Conservation (phyloP, 2,888 invertebrate genomes). For the Drosophila meridionalis region DNA sequence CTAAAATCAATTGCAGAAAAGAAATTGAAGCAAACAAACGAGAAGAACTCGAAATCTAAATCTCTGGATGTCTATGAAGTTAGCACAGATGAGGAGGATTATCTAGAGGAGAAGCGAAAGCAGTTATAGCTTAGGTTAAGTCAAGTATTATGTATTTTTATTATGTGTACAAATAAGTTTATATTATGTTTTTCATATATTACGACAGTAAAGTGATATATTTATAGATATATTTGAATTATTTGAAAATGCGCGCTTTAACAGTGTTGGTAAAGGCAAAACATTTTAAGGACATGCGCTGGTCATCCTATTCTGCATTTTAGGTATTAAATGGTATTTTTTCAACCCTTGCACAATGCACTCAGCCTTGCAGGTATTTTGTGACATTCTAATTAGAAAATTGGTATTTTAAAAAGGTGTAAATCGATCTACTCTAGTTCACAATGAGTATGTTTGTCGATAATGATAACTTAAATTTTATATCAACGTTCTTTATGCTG, state of each 20-base stretch:
- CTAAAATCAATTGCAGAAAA: constrained; percentile 31
- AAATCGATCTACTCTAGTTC: neutral
- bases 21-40: constrained; percentile 16
- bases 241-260: neutral
- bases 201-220: constrained; percentile 3
- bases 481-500: neutral
- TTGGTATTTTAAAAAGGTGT: neutral
- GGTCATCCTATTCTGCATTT: constrained; percentile 1
- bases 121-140: neutral
- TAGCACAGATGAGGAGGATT: constrained; percentile 84
- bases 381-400: too few relatives aligned
- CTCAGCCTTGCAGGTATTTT: neutral
- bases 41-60: constrained; percentile 16
- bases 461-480: neutral
- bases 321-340: neutral
- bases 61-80: constrained; percentile 73
- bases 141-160: constrained; percentile 9
- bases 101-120: constrained; percentile 51
- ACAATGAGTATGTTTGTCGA: neutral
- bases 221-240: neutral
- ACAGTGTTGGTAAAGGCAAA: constrained; percentile 2
- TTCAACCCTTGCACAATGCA: neutral
- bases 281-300: neutral
- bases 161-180: neutral
- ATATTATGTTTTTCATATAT: neutral